Evolutionary conservation across 2,888 invertebrate genomes (phyloP).

Genomic region (Conomelus anceps): DNA sequence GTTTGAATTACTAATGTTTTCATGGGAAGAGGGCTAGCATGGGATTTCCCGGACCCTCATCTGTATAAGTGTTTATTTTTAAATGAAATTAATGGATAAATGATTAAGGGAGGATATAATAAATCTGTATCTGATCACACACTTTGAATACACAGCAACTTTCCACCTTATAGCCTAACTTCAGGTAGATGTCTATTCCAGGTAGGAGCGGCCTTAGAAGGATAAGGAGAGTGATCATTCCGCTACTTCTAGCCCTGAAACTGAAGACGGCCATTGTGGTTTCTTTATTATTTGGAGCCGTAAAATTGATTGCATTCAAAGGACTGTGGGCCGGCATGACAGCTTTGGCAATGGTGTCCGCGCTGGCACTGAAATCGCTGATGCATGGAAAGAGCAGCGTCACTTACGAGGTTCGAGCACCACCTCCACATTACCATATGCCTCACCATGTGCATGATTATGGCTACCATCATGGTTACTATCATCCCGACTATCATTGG

Average conservation of each 20-base stretch:
- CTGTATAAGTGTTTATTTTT: too few relatives aligned
- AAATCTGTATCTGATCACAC: too few relatives aligned
- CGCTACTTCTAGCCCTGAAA: conserved; percentile 55
- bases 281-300: conserved; percentile 52
- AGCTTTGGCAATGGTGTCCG: conserved; percentile 52
- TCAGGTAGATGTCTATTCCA: too few relatives aligned
- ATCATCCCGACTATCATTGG: conserved; percentile 25
- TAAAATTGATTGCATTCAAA: conserved; percentile 58
- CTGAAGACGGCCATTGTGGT: conserved; percentile 55
- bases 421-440: conserved; percentile 17
- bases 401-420: conserved; percentile 11
- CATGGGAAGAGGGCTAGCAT: too few relatives aligned
- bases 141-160: too few relatives aligned
- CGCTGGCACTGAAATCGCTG: conserved; percentile 32
- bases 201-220: conserved; percentile 33
- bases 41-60: too few relatives aligned
- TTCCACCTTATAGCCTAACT: too few relatives aligned
- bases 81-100: too few relatives aligned
- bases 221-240: conserved; percentile 54
- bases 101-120: too few relatives aligned
- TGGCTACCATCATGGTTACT: conserved; percentile 18
- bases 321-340: conserved; percentile 56
- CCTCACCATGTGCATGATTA: neutral
- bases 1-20: too few relatives aligned
- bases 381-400: conserved; percentile 9